These are phyloP conservation scores for Apocheima hispidaria DNA, from an alignment of 2,888 invertebrate species.

Conservation along the genomic window DNA sequence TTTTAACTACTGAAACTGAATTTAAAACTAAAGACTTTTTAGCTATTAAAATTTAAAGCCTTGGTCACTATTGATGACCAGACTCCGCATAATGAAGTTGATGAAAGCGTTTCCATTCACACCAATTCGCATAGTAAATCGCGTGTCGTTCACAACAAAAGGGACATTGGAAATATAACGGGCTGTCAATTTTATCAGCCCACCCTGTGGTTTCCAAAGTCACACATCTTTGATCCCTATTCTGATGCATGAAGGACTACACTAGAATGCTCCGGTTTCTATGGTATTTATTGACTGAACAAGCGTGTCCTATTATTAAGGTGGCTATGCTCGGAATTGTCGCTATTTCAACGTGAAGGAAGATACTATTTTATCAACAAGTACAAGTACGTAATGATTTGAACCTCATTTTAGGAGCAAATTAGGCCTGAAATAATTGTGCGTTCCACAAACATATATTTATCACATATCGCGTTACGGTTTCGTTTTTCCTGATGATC, in stretches of 20 bases:
- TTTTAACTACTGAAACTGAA: too few relatives aligned
- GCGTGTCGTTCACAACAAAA: constrained; percentile 37
- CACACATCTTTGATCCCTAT: constrained; percentile 21
- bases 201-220: background rate
- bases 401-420: too few relatives aligned
- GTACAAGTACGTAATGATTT: background rate
- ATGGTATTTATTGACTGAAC: constrained; percentile 34
- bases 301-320: constrained; percentile 34
- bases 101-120: constrained; percentile 32
- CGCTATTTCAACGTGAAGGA: constrained; percentile 13
- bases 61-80: constrained; percentile 11
- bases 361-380: constrained; percentile 6
- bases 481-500: too few relatives aligned
- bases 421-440: too few relatives aligned
- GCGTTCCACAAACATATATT: too few relatives aligned
- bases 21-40: too few relatives aligned
- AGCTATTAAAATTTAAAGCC: background rate
- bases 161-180: constrained; percentile 37
- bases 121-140: constrained; percentile 41
- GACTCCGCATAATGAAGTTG: constrained; percentile 22
- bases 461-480: too few relatives aligned
- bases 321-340: constrained; percentile 29
- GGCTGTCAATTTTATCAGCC: constrained; percentile 33
- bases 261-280: constrained; percentile 1
- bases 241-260: constrained; percentile 7